Evolutionary conservation across 2,113 vertebrate species (phyloP), one percentile per base, ranked within the genome.

Genomic region (Pelmatolapia mariae): DNA sequence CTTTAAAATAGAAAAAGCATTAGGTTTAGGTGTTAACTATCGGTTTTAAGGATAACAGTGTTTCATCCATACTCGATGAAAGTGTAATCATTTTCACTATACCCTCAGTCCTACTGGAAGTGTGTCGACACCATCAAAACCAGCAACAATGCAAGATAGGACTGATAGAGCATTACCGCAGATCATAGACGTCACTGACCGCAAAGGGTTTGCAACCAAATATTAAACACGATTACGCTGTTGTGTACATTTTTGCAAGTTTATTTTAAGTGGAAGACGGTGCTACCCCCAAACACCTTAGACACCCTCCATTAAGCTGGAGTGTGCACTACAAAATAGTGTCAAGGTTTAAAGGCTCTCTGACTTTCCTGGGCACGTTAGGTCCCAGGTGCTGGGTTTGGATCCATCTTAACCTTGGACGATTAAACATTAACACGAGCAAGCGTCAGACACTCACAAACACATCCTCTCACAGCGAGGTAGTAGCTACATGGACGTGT

Each of bases 381-480:
- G 45, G 76, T 2, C 16, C 73, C 26, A 24, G 81, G 66, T 76
- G 16, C 10, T 68, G 80, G 2, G 33, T 19, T 73, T 81, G 89
- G 89, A 94, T 91, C 84, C 82, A 82, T 73, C 86, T 87, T 89
- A 89, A 86, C 43, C 61, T 84, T 18, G 83, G 73, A 76, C 8
- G 90, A 45, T 93, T 87, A 93, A 93, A 94, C 81, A 83, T 63
- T 85, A n/a, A 54, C 66, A 81, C 24, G n/a, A 87, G 33, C 86
- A 80, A 5, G 54, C 1, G 80, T 38, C 84, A 56, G 57, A 91
- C 29, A 76, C 90, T 91, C 86, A 90, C 80, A 86, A 84, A 88
- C 88, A 90, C 82, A 76, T 79, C 73, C 63, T 86, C 90, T 92
- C 87, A 86, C 90, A 88, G 87, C 84, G 66, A 57, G 86, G 82